Conservation (phyloP, 2,797 vertebrate genomes). For the Sebastes diploproa region DNA sequence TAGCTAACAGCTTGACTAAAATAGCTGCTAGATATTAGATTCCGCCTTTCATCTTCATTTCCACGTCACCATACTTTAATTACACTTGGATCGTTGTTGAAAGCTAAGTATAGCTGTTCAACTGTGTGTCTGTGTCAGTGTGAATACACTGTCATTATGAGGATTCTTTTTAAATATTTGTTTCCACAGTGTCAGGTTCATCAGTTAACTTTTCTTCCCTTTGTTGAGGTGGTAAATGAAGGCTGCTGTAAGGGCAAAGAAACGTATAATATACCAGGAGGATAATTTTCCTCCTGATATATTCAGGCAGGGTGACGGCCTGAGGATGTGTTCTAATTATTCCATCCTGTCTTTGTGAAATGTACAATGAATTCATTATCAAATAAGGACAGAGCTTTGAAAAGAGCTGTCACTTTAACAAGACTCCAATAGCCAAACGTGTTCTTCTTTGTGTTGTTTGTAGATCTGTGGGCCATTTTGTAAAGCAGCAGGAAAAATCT, state of each 20-base stretch:
- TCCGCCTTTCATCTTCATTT: background rate
- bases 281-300: background rate
- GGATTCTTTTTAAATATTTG: background rate
- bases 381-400: background rate
- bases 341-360: background rate
- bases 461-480: background rate
- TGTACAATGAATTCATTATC: background rate
- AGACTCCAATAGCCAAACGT: background rate
- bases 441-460: background rate
- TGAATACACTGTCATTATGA: background rate
- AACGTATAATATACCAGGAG: background rate
- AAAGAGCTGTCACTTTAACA: background rate
- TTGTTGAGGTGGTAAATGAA: background rate
- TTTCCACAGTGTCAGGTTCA: background rate
- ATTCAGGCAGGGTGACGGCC: background rate
- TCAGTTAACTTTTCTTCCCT: background rate
- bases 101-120: background rate
- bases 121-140: background rate
- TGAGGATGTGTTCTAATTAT: background rate
- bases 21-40: too few relatives aligned
- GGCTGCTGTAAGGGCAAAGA: background rate
- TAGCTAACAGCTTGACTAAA: background rate
- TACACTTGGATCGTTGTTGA: background rate
- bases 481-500: background rate
- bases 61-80: background rate